Evolutionary conservation across 2,888 invertebrate genomes (phyloP), one percentile per base, ranked within the genome.

Genomic region (Ennomos quercinarius): DNA sequence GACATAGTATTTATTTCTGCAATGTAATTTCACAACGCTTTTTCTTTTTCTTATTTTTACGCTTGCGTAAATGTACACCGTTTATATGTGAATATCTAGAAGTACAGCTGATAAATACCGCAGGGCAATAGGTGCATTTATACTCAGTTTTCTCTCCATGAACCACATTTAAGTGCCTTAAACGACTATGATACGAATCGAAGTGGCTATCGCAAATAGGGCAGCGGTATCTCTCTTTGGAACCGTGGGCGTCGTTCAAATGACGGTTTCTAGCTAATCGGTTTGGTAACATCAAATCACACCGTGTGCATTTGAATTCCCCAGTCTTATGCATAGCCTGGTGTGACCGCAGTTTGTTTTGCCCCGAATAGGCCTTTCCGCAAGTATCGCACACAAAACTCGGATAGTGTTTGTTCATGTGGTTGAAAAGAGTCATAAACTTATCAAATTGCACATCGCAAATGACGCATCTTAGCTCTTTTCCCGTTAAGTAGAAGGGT

Each of bases 331-430:
- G 93, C 48, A 75, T 72, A 11, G 71, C 74, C 38, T 83, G 77
- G 59, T 93, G 93, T 12, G 88, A 78, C 43, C 84, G 77, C 36
- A 92, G 77, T 43, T 89, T 89, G 8, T 87, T 81, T n/a, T 80
- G 79, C 11, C 81, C 82, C 1, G 89, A 84, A 68, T 84, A 93
- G 3, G 86, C 87, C 68, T 93, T 93, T 0, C 93, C 93, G 58
- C 93, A 93, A 1, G 79, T 78, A 36, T 84, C 76, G 56, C 93
- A 93, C 8, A 93, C 83, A 58, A 78, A 87, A 47, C 83, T 84
- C 62, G 84, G 87, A 50, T 89, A 83, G 73, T 93, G 91, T 53
- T 81, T 77, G 66, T 93, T 93, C 81, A 92, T 91, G 41, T 93
- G 87, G 4, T 73, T 66, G 11, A 79, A 78, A 2, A 89, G 67